Evolutionary conservation across 2,113 vertebrate genomes (phyloP), one percentile per base, ranked within the genome.

Genomic region (Mugil cephalus): DNA sequence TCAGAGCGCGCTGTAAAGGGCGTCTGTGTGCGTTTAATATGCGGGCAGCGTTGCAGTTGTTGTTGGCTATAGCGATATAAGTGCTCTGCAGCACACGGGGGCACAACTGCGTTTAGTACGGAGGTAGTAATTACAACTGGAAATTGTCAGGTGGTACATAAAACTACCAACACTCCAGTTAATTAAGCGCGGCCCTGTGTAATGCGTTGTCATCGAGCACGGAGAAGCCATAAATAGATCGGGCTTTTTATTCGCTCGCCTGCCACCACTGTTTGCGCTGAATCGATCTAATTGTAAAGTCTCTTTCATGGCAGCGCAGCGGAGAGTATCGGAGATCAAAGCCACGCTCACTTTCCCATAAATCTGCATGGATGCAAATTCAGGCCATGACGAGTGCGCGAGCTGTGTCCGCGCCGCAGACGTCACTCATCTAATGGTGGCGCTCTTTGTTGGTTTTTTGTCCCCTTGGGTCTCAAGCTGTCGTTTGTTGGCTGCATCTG

Each of bases 281-380:
- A 83, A 84, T 77, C 14, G 82, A 91, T 90, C 83, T 88, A 36
- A 88, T 90, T 91, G 77, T 74, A 65, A 84, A 87, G 75, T 88
- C 78, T 88, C 84, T 89, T 82, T 87, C 75, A 63, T 82, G 63
- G 78, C 78, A 60, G 52, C 35, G 8, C 61, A 63, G 69, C 74
- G 50, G 55, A 52, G 53, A 24, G 67, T 60, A 39, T 30, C 48
- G 34, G 6, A 76, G 62, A 86, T 86, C 81, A 89, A 89, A 89
- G 81, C n/a, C 42, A 1, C 21, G 15, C 67, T 51, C 36, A 39
- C 47, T 54, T 48, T 24, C 21, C 54, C 36, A 53, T 60, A 63
- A 65, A 83, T 74, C 69, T 74, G 72, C 71, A 75, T 51, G 34
- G 58, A 75, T 24, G 40, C 59, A 46, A 21, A 73, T 46, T 39